A percentile compares a stretch with the other conserved stretches of the same genome.
Conservation (phyloP, 2,113 vertebrate genomes). For the Eleginops maclovinus region DNA sequence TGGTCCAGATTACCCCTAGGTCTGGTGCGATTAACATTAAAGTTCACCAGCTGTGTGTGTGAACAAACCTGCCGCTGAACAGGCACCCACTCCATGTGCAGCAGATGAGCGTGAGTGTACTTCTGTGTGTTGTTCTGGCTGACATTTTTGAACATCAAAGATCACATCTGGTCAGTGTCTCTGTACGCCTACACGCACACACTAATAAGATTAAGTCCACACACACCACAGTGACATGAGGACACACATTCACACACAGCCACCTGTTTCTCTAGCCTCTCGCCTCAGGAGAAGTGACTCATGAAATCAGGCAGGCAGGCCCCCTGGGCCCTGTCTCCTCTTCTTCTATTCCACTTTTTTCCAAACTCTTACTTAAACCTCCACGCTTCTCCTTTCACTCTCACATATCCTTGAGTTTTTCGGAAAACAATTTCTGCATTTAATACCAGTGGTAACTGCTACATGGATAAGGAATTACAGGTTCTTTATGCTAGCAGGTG, state of each 20-base stretch:
- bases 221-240: neutral
- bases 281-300: slow-evolving; percentile 43
- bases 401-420: neutral
- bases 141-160: slow-evolving; percentile 21
- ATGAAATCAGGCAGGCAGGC: slow-evolving; percentile 46
- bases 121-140: neutral
- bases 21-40: too few species aligned
- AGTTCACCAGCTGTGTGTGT: too few species aligned
- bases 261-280: slow-evolving; percentile 34
- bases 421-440: too few species aligned
- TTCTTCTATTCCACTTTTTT: neutral
- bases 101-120: neutral
- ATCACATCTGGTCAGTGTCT: slow-evolving; percentile 30
- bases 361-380: too few species aligned
- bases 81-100: too few species aligned
- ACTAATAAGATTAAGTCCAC: too few species aligned
- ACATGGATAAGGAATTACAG: too few species aligned
- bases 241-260: slow-evolving; percentile 18
- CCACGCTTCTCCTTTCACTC: too few species aligned
- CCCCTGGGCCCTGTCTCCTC: slow-evolving; percentile 21
- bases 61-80: too few species aligned
- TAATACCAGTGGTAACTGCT: too few species aligned
- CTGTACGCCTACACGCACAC: neutral
- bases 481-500: too few species aligned
- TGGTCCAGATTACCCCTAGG: too few species aligned